Evolutionary conservation across 2,888 invertebrate genomes (phyloP).

Genomic region (Eucera pruinosa): DNA sequence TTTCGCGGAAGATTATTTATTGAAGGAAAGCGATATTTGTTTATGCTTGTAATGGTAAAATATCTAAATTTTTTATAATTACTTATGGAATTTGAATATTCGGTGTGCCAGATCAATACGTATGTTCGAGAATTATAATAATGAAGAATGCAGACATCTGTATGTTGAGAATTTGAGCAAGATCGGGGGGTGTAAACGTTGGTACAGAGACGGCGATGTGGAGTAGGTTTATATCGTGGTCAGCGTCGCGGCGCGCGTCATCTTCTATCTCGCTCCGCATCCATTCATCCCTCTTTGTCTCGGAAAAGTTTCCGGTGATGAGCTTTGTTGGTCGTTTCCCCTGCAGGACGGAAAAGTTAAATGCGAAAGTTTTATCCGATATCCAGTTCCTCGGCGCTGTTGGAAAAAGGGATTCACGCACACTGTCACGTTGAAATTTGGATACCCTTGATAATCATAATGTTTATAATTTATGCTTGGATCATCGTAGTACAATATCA

Average conservation of each 20-base stretch:
- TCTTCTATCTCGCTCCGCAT: constrained; percentile 48
- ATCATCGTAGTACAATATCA: not conserved
- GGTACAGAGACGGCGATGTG: constrained; percentile 17
- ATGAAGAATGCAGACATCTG: constrained; percentile 21
- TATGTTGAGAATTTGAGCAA: constrained; percentile 32
- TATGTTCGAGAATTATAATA: not conserved
- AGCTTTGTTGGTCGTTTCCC: constrained; percentile 83
- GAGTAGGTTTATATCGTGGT: constrained; percentile 54
- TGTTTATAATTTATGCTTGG: constrained; percentile 8
- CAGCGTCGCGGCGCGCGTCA: constrained; percentile 68
- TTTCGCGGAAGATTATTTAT: constrained; percentile 8
- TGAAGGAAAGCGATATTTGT: not conserved
- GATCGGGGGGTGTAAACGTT: constrained; percentile 36
- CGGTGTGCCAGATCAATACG: not conserved
- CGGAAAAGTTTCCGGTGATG: constrained; percentile 82
- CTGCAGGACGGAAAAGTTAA: constrained; percentile 82
- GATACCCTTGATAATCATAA: constrained; percentile 46
- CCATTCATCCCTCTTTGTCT: constrained; percentile 77
- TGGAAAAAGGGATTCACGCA: constrained; percentile 74
- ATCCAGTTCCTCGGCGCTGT: constrained; percentile 75
- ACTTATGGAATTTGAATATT: not conserved
- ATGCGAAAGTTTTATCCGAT: constrained; percentile 83
- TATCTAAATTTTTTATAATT: not conserved
- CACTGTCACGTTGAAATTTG: constrained; percentile 57
- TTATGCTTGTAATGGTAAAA: not conserved